Evolutionary conservation across 2,113 vertebrate species (phyloP), one percentile per base, ranked within the genome.

Genomic region (Anser brachyrhynchus): DNA sequence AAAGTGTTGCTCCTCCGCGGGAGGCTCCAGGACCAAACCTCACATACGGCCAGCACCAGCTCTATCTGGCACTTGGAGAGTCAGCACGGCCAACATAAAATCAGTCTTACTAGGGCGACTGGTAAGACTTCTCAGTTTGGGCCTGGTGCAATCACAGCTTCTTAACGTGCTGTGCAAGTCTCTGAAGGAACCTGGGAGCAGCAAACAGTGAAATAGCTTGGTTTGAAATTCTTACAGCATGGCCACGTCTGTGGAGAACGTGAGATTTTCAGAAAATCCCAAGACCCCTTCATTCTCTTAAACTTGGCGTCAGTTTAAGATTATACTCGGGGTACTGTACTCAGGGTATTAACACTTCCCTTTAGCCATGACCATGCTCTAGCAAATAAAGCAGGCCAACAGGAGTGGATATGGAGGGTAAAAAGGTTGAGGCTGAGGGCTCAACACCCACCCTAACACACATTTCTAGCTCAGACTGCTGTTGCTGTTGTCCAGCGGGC

Each of bases 1-100:
- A 35, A 77, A 61, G 61, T 17, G 26, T n/a, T 0, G 1, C 64
- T 83, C 44, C 74, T 82, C 4, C 4, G 52, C 3, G 0, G 1
- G 37, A 90, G 61, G 58, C 1, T 5, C 41, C 14, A 5, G 23
- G 22, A 54, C 33, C 77, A 72, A 43, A 0, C 0, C 3, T 72
- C 74, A 8, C 49, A 43, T 43, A 39, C 51, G 1, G 2, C 41
- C 1, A 3, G 37, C 62, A 81, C 35, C 59, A 21, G 0, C 14
- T 62, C 43, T 69, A 26, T 15, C 17, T 35, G 72, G 54, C 54
- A 43, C 52, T 28, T 55, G 1, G 8, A 64, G 26, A 69, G 25
- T 69, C 19, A 14, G 58, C 62, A 92, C 26, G 44, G 57, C 46
- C 54, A 72, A 72, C 12, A 61, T 65, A 46, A 83, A 46, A 31